Base-by-base conservation (phyloP, 2,113 vertebrate species). In the Gavialis gangeticus region DNA sequence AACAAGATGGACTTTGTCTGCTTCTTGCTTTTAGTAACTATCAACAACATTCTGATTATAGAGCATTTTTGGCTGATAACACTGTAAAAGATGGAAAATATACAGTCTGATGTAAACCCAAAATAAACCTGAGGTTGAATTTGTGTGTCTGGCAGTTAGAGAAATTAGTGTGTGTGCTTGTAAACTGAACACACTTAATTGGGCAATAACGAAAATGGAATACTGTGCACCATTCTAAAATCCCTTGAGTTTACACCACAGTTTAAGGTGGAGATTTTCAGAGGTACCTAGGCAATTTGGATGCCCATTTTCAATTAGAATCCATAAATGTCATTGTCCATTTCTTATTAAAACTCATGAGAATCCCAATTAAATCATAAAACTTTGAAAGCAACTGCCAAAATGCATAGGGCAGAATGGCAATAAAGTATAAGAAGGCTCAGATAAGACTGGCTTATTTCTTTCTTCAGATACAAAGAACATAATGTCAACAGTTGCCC, bases 191-290 rank as follows among this genome's bases (percentile, higher is more conserved):
- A 1, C 58, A 57, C 15, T 76, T 85, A 73, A n/a, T 58, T 81
- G 77, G 60, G n/a, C 55, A 81, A 30, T 79, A 88, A 76, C 58
- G 37, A 82, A 57, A 6, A 28, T 24, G 67, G 17, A 64, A 2
- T 59, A 22, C 54, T 91, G 69, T 6, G 66, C 30, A 34, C 19
- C 28, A 16, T 91, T 83, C 66, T 77, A 78, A 88, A 93, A 62
- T 87, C 13, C 71, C 37, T 82, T 60, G 75, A 64, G 27, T 66
- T 25, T 4, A 25, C 54, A 14, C 30, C 4, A 2, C 79, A 90
- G 60, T 79, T 21, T 91, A 91, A 87, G 77, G 24, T 25, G 54
- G 84, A 79, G 17, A 37, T 79, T 82, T 92, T 75, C 73, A 71
- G 60, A 87, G 28, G 24, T 16, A 64, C 56, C 84, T 59, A 59